These are phyloP conservation scores for Heliocidaris tuberculata DNA, from an alignment of 35 echinoderm and acorn worm species.

Conservation along the genomic window DNA sequence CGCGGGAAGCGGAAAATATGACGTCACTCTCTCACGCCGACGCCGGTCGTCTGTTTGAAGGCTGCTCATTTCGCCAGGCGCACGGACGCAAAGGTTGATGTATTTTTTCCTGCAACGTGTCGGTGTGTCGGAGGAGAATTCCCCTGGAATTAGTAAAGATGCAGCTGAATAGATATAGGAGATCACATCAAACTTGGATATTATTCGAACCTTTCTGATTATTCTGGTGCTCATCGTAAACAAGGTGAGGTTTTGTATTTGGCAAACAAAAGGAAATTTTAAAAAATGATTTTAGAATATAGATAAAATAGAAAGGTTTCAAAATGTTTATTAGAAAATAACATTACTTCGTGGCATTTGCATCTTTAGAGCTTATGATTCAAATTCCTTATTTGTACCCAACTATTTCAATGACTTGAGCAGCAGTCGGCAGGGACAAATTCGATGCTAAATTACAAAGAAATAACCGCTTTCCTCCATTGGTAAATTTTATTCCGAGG, in stretches of 20 bases:
- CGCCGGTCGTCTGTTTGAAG: neutral
- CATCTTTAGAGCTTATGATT: too few relatives aligned
- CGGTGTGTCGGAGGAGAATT: neutral
- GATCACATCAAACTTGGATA: neutral
- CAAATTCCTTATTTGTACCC: too few relatives aligned
- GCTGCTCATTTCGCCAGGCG: neutral
- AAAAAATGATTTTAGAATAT: too few relatives aligned
- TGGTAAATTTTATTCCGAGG: too few relatives aligned
- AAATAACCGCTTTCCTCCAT: too few relatives aligned
- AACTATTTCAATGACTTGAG: too few relatives aligned
- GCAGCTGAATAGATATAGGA: neutral
- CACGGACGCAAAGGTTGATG: neutral
- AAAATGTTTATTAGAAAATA: too few relatives aligned
- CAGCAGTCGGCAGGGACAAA: too few relatives aligned
- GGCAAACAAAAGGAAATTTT: too few relatives aligned
- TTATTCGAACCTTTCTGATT: neutral
- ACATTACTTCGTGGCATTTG: too few relatives aligned
- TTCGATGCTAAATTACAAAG: too few relatives aligned
- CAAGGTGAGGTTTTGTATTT: neutral
- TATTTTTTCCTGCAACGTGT: neutral
- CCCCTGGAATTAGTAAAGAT: neutral
- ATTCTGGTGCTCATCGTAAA: neutral
- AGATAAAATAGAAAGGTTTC: too few relatives aligned
- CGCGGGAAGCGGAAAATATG: neutral
- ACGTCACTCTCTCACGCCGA: slow-evolving; percentile 3